Conservation (phyloP, 2,113 vertebrate genomes). For the Ginglymostoma cirratum region DNA sequence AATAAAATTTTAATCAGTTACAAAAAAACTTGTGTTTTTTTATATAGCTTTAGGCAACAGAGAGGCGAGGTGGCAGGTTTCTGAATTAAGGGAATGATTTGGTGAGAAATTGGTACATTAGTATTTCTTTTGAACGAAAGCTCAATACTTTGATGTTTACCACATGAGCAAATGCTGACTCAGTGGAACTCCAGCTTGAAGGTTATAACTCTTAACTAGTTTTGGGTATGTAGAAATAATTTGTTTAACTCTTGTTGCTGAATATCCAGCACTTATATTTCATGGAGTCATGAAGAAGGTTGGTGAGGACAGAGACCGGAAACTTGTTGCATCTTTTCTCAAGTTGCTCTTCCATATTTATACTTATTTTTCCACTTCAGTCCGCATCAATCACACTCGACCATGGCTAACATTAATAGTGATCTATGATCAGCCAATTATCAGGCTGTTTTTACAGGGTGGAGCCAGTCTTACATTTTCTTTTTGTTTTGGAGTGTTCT, state of each 20-base stretch:
- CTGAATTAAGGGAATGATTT: conserved; percentile 66
- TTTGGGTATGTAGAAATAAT: conserved; percentile 45
- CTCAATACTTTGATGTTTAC: conserved; percentile 51
- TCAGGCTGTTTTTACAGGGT: neutral
- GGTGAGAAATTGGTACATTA: conserved; percentile 52
- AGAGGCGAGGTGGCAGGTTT: conserved; percentile 55
- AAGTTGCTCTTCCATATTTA: neutral
- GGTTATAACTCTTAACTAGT: conserved; percentile 45
- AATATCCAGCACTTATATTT: conserved; percentile 24
- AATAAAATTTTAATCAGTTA: neutral
- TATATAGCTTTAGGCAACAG: conserved; percentile 63
- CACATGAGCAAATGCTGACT: conserved; percentile 55
- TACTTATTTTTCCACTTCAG: neutral
- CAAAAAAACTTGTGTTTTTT: conserved; percentile 60
- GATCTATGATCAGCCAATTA: neutral
- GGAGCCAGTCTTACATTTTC: neutral
- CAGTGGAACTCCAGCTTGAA: conserved; percentile 51
- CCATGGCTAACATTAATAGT: neutral
- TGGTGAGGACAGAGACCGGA: conserved; percentile 58
- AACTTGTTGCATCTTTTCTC: neutral
- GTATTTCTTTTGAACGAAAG: conserved; percentile 62
- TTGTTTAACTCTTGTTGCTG: conserved; percentile 43
- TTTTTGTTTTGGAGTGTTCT: neutral
- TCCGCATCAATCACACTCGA: neutral
- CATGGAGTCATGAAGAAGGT: conserved; percentile 54